A percentile compares a stretch with the other conserved stretches of the same genome.
Conservation (phyloP, 2,797 vertebrate genomes). For the Etheostoma nigrum region DNA sequence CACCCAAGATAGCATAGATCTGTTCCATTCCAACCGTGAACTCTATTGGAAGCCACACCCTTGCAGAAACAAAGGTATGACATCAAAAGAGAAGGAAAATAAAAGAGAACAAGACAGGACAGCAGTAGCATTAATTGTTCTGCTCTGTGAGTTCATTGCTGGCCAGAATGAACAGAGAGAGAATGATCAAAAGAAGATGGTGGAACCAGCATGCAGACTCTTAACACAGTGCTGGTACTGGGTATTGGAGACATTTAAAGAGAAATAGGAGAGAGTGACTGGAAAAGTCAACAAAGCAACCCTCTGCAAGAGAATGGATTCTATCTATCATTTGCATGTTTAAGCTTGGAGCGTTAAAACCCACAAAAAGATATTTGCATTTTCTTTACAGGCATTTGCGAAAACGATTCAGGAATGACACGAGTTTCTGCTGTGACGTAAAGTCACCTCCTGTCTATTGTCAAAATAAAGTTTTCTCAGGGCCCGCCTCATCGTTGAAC, state of each 20-base stretch:
- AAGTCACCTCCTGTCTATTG: conserved; percentile 33
- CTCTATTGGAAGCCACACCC: conserved; percentile 66
- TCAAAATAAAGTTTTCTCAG: conserved; percentile 22
- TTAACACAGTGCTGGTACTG: conserved; percentile 4
- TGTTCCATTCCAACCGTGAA: conserved; percentile 60
- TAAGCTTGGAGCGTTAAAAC: conserved; percentile 69
- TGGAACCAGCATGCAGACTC: conserved; percentile 18
- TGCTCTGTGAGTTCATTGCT: conserved; percentile 17
- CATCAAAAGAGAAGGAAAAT: conserved; percentile 37
- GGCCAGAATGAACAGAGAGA: not conserved
- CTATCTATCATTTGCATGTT: conserved; percentile 73
- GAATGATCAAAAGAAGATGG: conserved; percentile 15
- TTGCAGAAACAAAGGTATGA: conserved; percentile 50
- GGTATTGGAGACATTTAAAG: not conserved
- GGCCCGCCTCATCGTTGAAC: conserved; percentile 15
- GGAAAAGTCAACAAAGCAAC: conserved; percentile 51
- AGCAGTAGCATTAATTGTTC: not conserved
- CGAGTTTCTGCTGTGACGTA: conserved; percentile 42
- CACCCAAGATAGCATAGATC: conserved; percentile 55
- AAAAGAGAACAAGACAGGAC: not conserved
- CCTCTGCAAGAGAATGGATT: conserved; percentile 54
- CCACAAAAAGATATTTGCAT: conserved; percentile 76
- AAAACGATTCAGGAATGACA: conserved; percentile 71
- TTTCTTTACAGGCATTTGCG: conserved; percentile 71
- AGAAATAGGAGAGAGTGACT: conserved; percentile 13